Evolutionary conservation across 2,888 invertebrate genomes (phyloP), one percentile per base, ranked within the genome.

Genomic region (Salpingus planirostris): DNA sequence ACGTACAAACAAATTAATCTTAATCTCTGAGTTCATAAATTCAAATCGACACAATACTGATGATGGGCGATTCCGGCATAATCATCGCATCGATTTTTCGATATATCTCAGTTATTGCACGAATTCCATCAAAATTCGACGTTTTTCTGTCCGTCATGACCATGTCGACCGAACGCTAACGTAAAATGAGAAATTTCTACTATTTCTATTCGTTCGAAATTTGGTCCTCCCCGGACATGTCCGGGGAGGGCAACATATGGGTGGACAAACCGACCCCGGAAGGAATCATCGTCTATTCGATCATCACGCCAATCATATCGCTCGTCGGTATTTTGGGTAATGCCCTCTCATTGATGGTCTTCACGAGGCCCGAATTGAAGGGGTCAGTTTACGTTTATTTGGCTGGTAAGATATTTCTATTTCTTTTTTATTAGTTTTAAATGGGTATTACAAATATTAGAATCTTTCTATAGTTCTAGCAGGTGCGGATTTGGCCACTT

Each of bases 381-480:
- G 52, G 58, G 22, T 61, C 61, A 13, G 52, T 57, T 21, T 62
- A 57, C 36, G 60, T 59, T 21, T 62, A 63, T 46, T 46, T 64
- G 34, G 47, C 57, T 42, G 60, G 64, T 62, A 44, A 42, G 18
- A 18, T 18, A 18, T 18, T 18, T 18, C 8, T 18, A 8, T 18
- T 6, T 8, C 18, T 18, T n/a, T n/a, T n/a, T 18, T 18, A 18
- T 18, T 18, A 6, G 18, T 18, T n/a, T n/a, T n/a, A n/a, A 8
- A 8, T 18, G 18, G 5, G 5, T 18, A 18, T 18, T 18, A n/a
- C 18, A 18, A 18, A 18, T 18, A 18, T 8, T 8, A 18, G 18
- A 18, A 6, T 18, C 5, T 24, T 8, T n/a, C 13, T 36, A 36
- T 27, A 21, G 64, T 61, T 31, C 47, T 64, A 33, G 59, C 62